Evolutionary conservation across 2,888 invertebrate genomes (phyloP).

Genomic region (Polymixis lichenea): DNA sequence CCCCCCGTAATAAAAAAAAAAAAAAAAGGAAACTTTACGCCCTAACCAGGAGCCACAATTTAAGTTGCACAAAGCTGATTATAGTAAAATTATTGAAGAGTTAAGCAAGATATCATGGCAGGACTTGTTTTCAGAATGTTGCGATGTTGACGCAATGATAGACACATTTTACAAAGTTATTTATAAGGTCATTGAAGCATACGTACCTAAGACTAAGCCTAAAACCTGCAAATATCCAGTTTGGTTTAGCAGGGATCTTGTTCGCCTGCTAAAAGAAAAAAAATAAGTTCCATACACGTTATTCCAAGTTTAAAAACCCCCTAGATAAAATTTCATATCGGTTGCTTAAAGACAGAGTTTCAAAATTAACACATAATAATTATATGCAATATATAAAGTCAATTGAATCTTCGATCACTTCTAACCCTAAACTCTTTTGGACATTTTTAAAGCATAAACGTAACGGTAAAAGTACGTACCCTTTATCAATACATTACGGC

Average conservation of each 20-base stretch:
- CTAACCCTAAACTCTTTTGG: neutral
- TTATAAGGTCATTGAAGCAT: neutral
- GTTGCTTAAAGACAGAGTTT: neutral
- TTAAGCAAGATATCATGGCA: neutral
- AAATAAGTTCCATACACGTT: neutral
- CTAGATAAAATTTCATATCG: neutral
- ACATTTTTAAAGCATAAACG: neutral
- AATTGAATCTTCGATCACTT: neutral
- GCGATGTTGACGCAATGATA: neutral
- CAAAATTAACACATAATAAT: neutral
- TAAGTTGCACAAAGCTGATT: neutral
- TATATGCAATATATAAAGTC: neutral
- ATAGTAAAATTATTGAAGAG: neutral
- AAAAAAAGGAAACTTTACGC: neutral
- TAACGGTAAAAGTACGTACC: neutral
- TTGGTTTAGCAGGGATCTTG: neutral
- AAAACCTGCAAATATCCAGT: neutral
- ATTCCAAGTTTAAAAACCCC: neutral
- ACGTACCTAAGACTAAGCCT: neutral
- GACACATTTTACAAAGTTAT: neutral
- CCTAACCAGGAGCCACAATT: neutral
- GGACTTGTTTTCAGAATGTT: constrained; percentile 5
- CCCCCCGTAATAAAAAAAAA: too few species aligned
- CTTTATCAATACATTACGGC: neutral
- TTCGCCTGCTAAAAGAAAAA: neutral